These are phyloP conservation scores for Apomyelois bistriatella DNA, from an alignment of 2,888 invertebrate genomes.

Conservation along the genomic window DNA sequence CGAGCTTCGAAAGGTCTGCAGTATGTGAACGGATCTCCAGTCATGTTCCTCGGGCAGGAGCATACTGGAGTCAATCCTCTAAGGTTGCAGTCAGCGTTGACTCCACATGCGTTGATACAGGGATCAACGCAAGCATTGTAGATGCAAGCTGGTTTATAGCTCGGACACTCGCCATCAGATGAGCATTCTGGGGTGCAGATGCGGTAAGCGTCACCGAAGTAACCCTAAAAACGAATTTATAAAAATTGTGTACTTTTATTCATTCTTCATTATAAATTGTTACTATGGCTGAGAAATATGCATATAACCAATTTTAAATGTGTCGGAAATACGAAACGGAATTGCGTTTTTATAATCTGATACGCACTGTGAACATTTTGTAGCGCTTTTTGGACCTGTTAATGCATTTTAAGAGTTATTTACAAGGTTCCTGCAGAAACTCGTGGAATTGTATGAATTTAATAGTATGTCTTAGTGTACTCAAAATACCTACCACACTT, in stretches of 20 bases:
- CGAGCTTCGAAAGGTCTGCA: constrained; percentile 91
- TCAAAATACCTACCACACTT: too few relatives aligned
- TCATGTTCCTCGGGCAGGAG: constrained; percentile 92
- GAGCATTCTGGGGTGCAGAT: constrained; percentile 91
- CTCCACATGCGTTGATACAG: constrained; percentile 89
- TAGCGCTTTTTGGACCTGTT: too few relatives aligned
- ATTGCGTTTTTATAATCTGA: too few relatives aligned
- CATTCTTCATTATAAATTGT: background rate
- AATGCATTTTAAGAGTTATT: too few relatives aligned
- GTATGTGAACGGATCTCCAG: constrained; percentile 90
- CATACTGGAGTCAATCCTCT: constrained; percentile 90
- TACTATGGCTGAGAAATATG: background rate
- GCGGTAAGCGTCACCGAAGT: constrained; percentile 87
- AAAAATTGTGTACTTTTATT: background rate
- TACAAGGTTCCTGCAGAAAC: too few relatives aligned
- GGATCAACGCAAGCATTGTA: constrained; percentile 91
- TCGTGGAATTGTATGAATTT: too few relatives aligned
- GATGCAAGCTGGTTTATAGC: constrained; percentile 87
- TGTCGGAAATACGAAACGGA: too few relatives aligned
- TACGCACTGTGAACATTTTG: too few relatives aligned
- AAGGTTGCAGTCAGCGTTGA: constrained; percentile 88
- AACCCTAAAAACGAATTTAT: constrained; percentile 73
- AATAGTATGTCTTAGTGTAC: too few relatives aligned
- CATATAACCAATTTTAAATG: background rate
- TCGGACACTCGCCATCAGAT: constrained; percentile 88